Evolutionary conservation across 2,113 vertebrate species (phyloP).

Genomic region (Pontoporia blainvillei): DNA sequence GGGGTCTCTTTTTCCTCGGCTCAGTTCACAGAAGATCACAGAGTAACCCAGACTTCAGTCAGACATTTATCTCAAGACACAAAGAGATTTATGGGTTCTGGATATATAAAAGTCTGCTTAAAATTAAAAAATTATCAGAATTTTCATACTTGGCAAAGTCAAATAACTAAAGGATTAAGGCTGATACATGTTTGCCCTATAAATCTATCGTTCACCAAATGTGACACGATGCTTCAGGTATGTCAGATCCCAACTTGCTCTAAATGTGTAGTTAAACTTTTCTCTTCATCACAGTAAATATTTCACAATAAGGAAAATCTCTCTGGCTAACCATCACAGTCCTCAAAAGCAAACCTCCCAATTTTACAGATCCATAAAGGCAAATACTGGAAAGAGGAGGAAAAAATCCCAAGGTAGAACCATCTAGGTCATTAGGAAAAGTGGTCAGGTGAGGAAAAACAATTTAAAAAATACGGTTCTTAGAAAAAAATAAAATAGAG

Average conservation of each 20-base stretch:
- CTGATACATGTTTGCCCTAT: constrained; percentile 59
- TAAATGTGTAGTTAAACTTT: constrained; percentile 52
- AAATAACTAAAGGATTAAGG: constrained; percentile 67
- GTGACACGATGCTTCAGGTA: constrained; percentile 50
- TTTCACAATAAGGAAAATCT: constrained; percentile 43
- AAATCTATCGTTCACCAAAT: constrained; percentile 67
- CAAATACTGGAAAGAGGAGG: neutral
- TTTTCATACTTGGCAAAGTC: constrained; percentile 61
- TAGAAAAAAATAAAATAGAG: neutral
- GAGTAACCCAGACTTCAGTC: constrained; percentile 66
- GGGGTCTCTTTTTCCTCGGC: constrained; percentile 33
- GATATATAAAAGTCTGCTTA: constrained; percentile 55
- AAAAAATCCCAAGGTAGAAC: neutral
- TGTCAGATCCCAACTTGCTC: constrained; percentile 53
- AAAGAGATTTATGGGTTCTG: constrained; percentile 61
- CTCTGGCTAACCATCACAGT: constrained; percentile 16
- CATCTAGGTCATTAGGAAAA: constrained; percentile 16
- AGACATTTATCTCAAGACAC: constrained; percentile 70
- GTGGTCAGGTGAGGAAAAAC: neutral
- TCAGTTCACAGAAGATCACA: constrained; percentile 51
- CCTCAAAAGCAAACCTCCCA: constrained; percentile 20
- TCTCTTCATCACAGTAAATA: constrained; percentile 42
- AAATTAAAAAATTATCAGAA: constrained; percentile 59
- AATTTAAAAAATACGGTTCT: neutral
- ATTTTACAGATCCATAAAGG: constrained; percentile 16